These are phyloP conservation scores for Sapajus apella DNA, from an alignment of 2,113 vertebrate genomes.

Conservation along the genomic window DNA sequence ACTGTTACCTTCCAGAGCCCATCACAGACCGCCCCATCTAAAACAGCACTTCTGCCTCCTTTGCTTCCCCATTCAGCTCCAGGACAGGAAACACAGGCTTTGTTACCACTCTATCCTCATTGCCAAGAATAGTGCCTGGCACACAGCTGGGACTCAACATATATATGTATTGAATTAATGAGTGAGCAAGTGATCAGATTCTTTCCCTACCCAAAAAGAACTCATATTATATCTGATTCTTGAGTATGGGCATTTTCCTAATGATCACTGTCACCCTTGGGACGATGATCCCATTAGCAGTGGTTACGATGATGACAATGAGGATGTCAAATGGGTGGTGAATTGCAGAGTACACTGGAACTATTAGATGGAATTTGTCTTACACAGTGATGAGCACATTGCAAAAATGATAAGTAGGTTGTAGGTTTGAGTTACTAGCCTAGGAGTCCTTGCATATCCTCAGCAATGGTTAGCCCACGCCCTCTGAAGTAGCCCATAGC, in stretches of 20 bases:
- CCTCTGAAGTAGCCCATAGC: not conserved
- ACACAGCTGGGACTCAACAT: not conserved
- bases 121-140: not conserved
- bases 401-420: not conserved
- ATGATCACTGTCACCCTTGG: not conserved
- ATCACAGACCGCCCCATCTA: not conserved
- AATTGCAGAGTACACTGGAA: not conserved
- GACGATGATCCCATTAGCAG: not conserved
- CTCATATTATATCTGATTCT: not conserved
- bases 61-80: not conserved
- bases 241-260: not conserved
- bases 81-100: no score
- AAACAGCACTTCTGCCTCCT: not conserved
- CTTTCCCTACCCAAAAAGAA: not conserved
- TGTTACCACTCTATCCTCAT: not conserved
- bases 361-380: not conserved
- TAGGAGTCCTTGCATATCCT: not conserved
- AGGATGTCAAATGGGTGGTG: accelerated
- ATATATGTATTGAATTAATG: not conserved
- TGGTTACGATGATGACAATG: not conserved
- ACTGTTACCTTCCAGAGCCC: no score
- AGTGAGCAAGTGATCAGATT: not conserved
- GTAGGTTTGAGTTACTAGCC: not conserved
- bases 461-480: no score
- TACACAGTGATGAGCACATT: accelerated